A percentile compares a stretch with the other conserved stretches of the same genome.
Evolutionary conservation across 1,140 invertebrate species (phyloP).

Genomic region (Anastatus disparis): DNA sequence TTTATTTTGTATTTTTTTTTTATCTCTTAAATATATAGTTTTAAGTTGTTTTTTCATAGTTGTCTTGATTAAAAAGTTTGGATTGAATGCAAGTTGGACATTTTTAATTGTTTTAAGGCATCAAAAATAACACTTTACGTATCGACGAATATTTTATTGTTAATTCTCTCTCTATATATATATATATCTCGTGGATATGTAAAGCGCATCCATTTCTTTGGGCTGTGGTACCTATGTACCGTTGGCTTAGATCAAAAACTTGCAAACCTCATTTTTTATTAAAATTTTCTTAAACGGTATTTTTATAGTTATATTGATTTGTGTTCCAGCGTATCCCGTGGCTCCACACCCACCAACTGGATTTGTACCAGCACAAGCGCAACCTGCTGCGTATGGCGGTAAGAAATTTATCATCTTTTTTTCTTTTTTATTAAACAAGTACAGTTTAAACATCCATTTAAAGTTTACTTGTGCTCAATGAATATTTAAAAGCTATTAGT

Average conservation of each 20-base stretch:
- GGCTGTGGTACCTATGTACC: conserved; percentile 64
- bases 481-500: too few species aligned
- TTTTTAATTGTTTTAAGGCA: conserved; percentile 29
- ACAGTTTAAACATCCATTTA: too few species aligned
- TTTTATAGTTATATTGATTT: conserved; percentile 45
- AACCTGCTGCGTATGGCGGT: conserved; percentile 68
- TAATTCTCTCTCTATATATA: not conserved
- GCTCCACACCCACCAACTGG: conserved; percentile 67
- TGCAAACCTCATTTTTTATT: not conserved
- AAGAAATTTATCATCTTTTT: conserved; percentile 38
- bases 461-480: too few species aligned
- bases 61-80: conserved; percentile 22
- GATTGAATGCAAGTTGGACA: conserved; percentile 22
- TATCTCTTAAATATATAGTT: not conserved
- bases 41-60: not conserved
- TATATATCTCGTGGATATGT: conserved; percentile 11
- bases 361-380: conserved; percentile 67
- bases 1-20: too few species aligned
- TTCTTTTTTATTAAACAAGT: not conserved
- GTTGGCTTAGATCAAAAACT: conserved; percentile 56
- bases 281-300: not conserved
- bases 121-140: conserved; percentile 25
- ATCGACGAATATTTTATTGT: conserved; percentile 8
- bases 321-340: conserved; percentile 68
- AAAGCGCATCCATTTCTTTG: conserved; percentile 55